Conservation (phyloP, 2,888 invertebrate species). For the Pharmacophagus antenor region DNA sequence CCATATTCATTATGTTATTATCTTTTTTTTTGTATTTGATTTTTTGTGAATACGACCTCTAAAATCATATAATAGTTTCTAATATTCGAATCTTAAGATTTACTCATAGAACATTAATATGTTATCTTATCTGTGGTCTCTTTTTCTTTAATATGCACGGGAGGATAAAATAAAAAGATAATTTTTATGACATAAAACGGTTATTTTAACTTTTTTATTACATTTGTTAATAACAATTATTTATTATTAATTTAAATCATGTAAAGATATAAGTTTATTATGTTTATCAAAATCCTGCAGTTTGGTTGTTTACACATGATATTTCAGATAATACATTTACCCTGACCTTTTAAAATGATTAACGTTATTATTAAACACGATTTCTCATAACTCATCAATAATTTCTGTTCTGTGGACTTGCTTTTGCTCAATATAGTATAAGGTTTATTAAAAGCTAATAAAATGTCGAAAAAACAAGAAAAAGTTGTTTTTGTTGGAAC, state of each 20-base stretch:
- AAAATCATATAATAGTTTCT: no score
- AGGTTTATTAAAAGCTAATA: conserved; percentile 10
- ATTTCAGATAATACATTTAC: conserved; percentile 4
- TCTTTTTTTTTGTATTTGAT: no score
- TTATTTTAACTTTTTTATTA: no score
- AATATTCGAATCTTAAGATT: no score
- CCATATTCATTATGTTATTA: no score
- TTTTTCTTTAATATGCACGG: no score
- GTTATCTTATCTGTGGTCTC: no score
- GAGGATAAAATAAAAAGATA: no score
- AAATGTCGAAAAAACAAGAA: conserved; percentile 43
- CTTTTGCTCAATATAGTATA: background rate
- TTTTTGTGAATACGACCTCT: no score
- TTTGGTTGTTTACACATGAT: background rate
- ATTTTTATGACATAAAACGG: no score
- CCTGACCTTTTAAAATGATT: conserved; percentile 28
- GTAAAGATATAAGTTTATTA: background rate
- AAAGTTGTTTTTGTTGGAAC: conserved; percentile 56
- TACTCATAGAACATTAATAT: no score
- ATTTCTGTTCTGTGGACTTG: conserved; percentile 13
- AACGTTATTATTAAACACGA: conserved; percentile 4
- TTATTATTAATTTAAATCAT: background rate
- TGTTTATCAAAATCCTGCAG: conserved; percentile 23
- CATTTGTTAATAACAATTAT: background rate
- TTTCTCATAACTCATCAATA: conserved; percentile 17